phyloP scores from a whole-genome alignment of 2,888 invertebrate genomes.

The Ormyrus thymus region DNA sequence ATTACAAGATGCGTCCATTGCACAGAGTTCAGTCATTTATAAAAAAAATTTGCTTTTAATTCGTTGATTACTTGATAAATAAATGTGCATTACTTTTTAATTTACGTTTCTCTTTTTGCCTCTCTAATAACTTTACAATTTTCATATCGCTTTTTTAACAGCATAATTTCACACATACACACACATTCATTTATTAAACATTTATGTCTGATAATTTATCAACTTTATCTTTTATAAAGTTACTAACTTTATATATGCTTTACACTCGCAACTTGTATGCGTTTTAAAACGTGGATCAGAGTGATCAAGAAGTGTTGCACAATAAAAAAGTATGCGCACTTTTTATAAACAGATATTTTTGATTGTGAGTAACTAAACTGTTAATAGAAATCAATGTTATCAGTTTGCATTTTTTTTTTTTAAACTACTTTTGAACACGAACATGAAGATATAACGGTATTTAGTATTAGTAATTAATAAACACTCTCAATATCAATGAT shows the following conservation, averaged over 20 bases:
- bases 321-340: background rate
- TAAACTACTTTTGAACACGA: background rate
- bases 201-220: conserved; percentile 9
- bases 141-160: background rate
- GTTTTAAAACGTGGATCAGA: conserved; percentile 7
- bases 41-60: conserved; percentile 38
- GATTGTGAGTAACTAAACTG: too few relatives aligned
- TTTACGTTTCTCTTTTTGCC: background rate
- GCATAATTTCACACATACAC: background rate
- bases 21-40: conserved; percentile 22
- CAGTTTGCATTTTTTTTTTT: background rate
- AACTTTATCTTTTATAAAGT: background rate
- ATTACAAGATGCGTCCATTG: conserved; percentile 32
- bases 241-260: conserved; percentile 19
- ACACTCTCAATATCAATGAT: background rate
- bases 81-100: conserved; percentile 1
- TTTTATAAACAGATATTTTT: too few relatives aligned
- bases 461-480: too few relatives aligned
- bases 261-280: conserved; percentile 1
- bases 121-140: conserved; percentile 31
- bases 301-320: background rate
- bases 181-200: background rate
- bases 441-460: too few relatives aligned
- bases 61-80: conserved; percentile 21
- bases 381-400: too few relatives aligned